phyloP scores from a whole-genome alignment of 2,888 invertebrate genomes.

The Andrena dorsata region DNA sequence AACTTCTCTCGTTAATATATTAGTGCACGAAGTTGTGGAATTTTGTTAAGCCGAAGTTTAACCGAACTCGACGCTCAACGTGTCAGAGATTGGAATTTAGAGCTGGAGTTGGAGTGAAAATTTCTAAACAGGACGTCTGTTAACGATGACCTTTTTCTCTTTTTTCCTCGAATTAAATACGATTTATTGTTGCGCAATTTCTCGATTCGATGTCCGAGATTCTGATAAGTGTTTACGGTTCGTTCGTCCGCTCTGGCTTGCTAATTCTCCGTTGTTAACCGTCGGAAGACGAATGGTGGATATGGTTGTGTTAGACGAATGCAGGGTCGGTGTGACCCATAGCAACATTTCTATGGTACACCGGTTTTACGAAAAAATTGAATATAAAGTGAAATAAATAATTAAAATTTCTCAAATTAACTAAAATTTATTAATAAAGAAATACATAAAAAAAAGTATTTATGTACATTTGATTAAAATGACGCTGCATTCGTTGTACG shows the following conservation, averaged over 20 bases:
- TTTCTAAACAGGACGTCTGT: background rate
- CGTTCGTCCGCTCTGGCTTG: slow-evolving; percentile 8
- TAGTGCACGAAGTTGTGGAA: slow-evolving; percentile 28
- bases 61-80: slow-evolving; percentile 20
- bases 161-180: background rate
- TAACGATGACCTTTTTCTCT: background rate
- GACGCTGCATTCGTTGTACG: too few species aligned
- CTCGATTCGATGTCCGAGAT: background rate
- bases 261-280: background rate
- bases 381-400: too few species aligned
- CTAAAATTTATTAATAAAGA: too few species aligned
- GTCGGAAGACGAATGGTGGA: too few species aligned
- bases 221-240: background rate
- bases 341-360: too few species aligned
- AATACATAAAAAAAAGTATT: too few species aligned
- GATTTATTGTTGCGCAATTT: background rate
- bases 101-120: slow-evolving; percentile 9
- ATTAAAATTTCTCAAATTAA: too few species aligned
- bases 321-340: too few species aligned
- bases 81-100: slow-evolving; percentile 26
- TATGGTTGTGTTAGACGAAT: too few species aligned
- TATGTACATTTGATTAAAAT: too few species aligned
- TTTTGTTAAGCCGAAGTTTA: slow-evolving; percentile 36
- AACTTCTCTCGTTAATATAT: slow-evolving; percentile 42
- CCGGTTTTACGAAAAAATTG: too few species aligned